Conservation (phyloP, 2,113 vertebrate genomes). For the Shinisaurus crocodilurus region DNA sequence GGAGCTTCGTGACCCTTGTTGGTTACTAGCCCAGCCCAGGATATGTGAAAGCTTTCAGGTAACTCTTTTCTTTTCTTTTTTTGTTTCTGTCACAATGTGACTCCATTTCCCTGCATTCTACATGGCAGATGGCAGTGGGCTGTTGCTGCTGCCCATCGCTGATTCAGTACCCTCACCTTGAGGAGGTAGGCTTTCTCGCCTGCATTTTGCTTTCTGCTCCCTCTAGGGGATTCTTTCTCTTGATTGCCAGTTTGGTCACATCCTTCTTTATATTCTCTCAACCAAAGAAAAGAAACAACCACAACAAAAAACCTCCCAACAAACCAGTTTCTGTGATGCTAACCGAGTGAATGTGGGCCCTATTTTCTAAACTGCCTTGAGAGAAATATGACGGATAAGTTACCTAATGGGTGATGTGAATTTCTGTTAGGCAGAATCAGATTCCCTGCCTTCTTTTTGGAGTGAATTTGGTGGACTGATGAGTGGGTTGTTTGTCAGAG, state of each 20-base stretch:
- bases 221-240: constrained; percentile 7
- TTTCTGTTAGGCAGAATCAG: not conserved
- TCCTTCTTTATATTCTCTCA: not conserved
- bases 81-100: constrained; percentile 26
- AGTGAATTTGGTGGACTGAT: not conserved
- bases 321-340: not conserved
- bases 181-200: constrained; percentile 66
- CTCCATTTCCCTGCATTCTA: constrained; percentile 63
- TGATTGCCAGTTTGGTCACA: fast-evolving
- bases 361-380: not conserved
- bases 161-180: constrained; percentile 64
- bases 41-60: not conserved
- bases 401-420: fast-evolving
- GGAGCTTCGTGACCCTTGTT: not conserved
- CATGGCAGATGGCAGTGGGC: constrained; percentile 74
- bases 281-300: not conserved
- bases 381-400: not conserved
- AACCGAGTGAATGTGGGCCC: not conserved
- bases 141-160: constrained; percentile 75
- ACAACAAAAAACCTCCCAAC: not conserved
- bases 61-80: not conserved
- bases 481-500: not conserved
- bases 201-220: constrained; percentile 1
- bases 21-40: not conserved
- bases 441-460: not conserved